These are phyloP conservation scores for Sarcophaga carnaria DNA, from an alignment of 2,888 invertebrate genomes.

Conservation along the genomic window DNA sequence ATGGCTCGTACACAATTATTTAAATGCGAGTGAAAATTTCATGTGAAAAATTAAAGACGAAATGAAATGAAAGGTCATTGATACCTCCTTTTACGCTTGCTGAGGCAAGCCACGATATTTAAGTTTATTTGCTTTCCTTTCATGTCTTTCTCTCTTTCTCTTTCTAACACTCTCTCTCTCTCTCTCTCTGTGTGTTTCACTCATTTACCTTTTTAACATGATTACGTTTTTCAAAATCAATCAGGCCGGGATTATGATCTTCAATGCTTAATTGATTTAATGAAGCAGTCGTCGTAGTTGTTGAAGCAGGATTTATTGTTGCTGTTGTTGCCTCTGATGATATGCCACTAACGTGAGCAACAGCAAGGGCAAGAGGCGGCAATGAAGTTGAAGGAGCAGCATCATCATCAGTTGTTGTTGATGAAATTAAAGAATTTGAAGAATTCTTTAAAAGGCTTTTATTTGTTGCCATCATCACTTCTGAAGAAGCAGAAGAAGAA, in stretches of 20 bases:
- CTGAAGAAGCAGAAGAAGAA: neutral
- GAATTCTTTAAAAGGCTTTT: neutral
- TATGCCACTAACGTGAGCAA: neutral
- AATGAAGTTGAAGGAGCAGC: slow-evolving; percentile 59
- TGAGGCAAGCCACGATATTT: slow-evolving; percentile 21
- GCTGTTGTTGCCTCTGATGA: neutral
- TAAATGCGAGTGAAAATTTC: no score
- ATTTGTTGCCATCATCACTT: no score
- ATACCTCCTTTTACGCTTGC: neutral
- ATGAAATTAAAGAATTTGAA: slow-evolving; percentile 28
- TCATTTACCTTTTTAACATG: slow-evolving; percentile 80
- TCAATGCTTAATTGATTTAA: slow-evolving; percentile 73
- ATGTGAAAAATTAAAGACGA: no score
- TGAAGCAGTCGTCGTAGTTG: slow-evolving; percentile 28
- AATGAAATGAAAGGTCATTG: no score
- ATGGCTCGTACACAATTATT: no score
- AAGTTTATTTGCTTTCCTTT: no score
- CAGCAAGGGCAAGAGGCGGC: neutral
- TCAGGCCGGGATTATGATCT: slow-evolving; percentile 79
- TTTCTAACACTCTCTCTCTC: no score
- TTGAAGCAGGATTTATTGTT: slow-evolving; percentile 20
- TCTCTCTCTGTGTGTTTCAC: neutral
- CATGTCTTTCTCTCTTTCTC: no score
- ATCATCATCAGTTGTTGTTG: neutral
- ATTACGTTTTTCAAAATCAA: slow-evolving; percentile 80